A percentile compares a stretch with the other conserved stretches of the same genome.
phyloP scores from a whole-genome alignment of 1,140 invertebrate genomes.

The Formica exsecta region DNA sequence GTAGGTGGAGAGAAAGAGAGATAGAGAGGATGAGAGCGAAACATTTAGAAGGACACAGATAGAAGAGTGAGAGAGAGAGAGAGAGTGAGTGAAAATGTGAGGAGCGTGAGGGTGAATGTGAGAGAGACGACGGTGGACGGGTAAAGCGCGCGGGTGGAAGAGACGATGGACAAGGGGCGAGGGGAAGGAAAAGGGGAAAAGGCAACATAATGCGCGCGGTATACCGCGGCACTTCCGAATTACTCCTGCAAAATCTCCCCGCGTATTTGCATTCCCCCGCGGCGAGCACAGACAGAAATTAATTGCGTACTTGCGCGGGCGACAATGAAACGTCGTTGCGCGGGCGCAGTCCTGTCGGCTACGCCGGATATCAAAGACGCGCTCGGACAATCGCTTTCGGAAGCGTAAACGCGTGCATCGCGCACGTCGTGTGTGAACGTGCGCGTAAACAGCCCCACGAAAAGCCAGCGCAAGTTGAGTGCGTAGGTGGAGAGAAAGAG shows the following conservation, averaged over 20 bases:
- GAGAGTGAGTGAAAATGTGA: background rate
- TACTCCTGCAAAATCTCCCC: constrained; percentile 84
- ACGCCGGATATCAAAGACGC: constrained; percentile 83
- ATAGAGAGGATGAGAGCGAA: background rate
- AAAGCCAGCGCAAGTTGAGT: constrained; percentile 59
- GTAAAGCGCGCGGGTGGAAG: background rate
- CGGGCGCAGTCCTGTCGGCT: constrained; percentile 56
- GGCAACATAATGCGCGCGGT: constrained; percentile 84
- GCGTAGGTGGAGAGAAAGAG: background rate
- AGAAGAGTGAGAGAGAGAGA: constrained; percentile 1
- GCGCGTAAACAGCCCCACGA: constrained; percentile 67
- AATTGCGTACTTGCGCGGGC: constrained; percentile 84
- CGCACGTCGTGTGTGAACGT: constrained; percentile 51
- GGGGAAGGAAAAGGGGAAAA: constrained; percentile 67
- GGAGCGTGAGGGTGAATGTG: background rate
- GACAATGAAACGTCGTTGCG: constrained; percentile 82
- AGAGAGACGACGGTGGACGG: constrained; percentile 2
- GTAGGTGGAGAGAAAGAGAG: background rate
- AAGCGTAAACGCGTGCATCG: constrained; percentile 55
- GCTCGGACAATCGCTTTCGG: constrained; percentile 71
- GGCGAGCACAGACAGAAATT: constrained; percentile 83
- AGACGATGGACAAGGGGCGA: background rate
- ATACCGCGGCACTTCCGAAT: constrained; percentile 84
- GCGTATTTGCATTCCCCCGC: constrained; percentile 84
- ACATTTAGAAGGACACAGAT: constrained; percentile 21